phyloP scores from a whole-genome alignment of 2,888 invertebrate species.

The Dendrolimus pini region DNA sequence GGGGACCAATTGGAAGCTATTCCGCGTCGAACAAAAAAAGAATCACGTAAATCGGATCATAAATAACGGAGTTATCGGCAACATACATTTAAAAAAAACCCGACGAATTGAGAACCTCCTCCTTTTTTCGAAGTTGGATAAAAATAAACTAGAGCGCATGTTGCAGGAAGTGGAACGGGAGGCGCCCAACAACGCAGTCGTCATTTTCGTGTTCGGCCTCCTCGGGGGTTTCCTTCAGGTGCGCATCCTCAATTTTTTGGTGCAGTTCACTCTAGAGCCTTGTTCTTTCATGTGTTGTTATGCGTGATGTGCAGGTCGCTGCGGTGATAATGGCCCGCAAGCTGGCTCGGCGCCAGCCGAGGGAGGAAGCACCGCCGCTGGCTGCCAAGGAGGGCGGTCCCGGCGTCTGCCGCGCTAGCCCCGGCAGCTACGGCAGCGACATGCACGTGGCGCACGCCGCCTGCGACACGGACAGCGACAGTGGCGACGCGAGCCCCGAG shows the following conservation, averaged over 20 bases:
- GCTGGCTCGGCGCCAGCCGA: slow-evolving; percentile 17
- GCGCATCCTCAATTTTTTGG: not conserved
- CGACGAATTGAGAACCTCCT: too few relatives aligned
- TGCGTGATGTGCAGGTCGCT: slow-evolving; percentile 32
- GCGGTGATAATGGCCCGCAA: slow-evolving; percentile 60
- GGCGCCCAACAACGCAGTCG: slow-evolving; percentile 64
- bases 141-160: not conserved
- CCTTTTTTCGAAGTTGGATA: too few relatives aligned
- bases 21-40: too few relatives aligned
- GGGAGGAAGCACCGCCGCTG: slow-evolving; percentile 15
- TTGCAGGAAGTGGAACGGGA: slow-evolving; percentile 64
- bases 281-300: not conserved
- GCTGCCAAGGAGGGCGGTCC: slow-evolving; percentile 12
- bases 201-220: slow-evolving; percentile 50
- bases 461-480: slow-evolving; percentile 32
- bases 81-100: too few relatives aligned
- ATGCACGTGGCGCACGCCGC: slow-evolving; percentile 20
- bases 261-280: not conserved
- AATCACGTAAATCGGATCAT: too few relatives aligned
- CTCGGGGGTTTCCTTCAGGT: slow-evolving; percentile 57
- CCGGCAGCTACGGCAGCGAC: slow-evolving; percentile 11
- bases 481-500: slow-evolving; percentile 23
- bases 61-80: too few relatives aligned
- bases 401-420: slow-evolving; percentile 12
- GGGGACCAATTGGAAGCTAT: too few relatives aligned